phyloP scores from a whole-genome alignment of 1,140 invertebrate species.

The Lasioglossum albipes region DNA sequence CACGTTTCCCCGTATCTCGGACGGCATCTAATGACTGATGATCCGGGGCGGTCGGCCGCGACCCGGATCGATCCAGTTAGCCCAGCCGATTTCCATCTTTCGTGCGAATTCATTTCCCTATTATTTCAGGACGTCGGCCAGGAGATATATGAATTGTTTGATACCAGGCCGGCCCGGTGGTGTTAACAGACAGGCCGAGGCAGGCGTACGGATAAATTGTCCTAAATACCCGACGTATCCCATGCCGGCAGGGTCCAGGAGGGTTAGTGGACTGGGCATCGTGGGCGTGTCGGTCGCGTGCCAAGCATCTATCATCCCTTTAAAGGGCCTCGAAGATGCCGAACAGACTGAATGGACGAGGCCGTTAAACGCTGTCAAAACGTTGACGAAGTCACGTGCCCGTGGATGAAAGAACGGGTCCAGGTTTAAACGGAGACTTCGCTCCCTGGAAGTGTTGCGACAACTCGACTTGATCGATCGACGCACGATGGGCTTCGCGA shows the following conservation, averaged over 20 bases:
- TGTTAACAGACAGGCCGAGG: conserved; percentile 30
- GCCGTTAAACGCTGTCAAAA: conserved; percentile 68
- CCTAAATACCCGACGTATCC: conserved; percentile 62
- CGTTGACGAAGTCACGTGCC: conserved; percentile 73
- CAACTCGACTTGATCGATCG: conserved; percentile 67
- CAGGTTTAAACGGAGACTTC: background rate
- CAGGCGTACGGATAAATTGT: conserved; percentile 66
- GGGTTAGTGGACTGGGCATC: conserved; percentile 19
- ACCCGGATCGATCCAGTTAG: conserved; percentile 34
- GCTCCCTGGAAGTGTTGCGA: conserved; percentile 64
- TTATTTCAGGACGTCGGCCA: conserved; percentile 77
- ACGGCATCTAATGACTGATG: conserved; percentile 37
- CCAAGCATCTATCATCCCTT: conserved; percentile 78
- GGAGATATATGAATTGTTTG: conserved; percentile 80
- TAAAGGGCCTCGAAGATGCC: conserved; percentile 67
- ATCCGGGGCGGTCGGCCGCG: conserved; percentile 8
- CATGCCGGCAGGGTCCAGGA: conserved; percentile 9
- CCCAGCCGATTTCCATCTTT: conserved; percentile 71
- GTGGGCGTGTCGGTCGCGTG: conserved; percentile 78
- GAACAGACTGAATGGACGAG: conserved; percentile 60
- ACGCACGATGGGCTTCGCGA: background rate
- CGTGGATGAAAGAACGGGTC: conserved; percentile 40
- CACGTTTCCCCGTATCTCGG: background rate
- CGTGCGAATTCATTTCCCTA: conserved; percentile 80
- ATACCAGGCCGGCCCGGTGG: conserved; percentile 63